Evolutionary conservation across 1,140 invertebrate species (phyloP), one percentile per base, ranked within the genome.

Genomic region (Prorops nasuta): DNA sequence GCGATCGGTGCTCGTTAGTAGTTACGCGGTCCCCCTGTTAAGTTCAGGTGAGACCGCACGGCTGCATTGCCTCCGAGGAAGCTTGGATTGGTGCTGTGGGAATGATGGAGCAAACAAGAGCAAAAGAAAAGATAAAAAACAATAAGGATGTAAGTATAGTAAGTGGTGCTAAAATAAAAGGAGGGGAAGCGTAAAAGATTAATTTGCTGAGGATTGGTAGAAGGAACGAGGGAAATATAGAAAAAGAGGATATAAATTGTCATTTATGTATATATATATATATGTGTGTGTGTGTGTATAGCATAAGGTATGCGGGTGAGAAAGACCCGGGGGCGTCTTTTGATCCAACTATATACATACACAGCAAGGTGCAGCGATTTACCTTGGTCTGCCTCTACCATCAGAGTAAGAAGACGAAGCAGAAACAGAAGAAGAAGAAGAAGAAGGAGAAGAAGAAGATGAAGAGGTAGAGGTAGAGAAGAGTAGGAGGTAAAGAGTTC

Each of bases 221-320:
- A 19, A 38, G 3, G 22, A 12, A 19, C 10, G 42, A 32, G 32
- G 9, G 34, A 36, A 37, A 49, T 21, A 34, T 20, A 38, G 44
- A 39, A 49, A 20, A 47, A 17, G 16, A n/a, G n/a, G n/a, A n/a
- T n/a, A n/a, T n/a, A n/a, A n/a, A n/a, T n/a, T n/a, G n/a, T n/a
- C n/a, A n/a, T n/a, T n/a, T n/a, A n/a, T n/a, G n/a, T n/a, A n/a
- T n/a, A n/a, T n/a, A n/a, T n/a, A n/a, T n/a, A n/a, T n/a, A n/a
- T n/a, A n/a, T 24, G 40, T 15, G 49, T 52, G 48, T 51, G 44
- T 44, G 53, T 47, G 43, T 48, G 54, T 47, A 63, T 51, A 56
- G 66, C 56, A 53, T 56, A 42, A 60, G 58, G 66, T 69, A 72
- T 72, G 68, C 65, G 68, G 68, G 67, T 74, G 72, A 74, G 72